Evolutionary conservation across 2,113 vertebrate genomes (phyloP).

Genomic region (Cryptoleucopteryx plumbea): DNA sequence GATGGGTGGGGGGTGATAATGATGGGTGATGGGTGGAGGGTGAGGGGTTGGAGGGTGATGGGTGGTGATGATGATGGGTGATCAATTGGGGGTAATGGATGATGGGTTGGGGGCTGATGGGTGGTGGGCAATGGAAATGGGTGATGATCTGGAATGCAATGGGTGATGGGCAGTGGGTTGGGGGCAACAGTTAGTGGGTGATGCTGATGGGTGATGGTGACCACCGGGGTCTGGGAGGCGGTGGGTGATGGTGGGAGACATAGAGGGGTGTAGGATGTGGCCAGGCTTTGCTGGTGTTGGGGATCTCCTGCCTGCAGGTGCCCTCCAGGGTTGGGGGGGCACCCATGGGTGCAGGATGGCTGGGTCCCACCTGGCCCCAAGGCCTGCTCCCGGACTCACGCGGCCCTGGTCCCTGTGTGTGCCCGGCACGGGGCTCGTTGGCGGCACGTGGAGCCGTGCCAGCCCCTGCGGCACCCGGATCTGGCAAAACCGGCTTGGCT

Average conservation of each 20-base stretch:
- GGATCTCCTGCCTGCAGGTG: not conserved
- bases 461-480: not conserved
- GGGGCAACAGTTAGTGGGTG: too few species aligned
- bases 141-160: not conserved
- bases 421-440: not conserved
- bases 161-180: too few species aligned
- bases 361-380: not conserved
- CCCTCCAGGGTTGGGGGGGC: not conserved
- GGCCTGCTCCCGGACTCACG: accelerated
- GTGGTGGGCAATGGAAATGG: not conserved
- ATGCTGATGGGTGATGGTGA: not conserved
- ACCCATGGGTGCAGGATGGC: not conserved
- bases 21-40: too few species aligned
- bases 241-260: not conserved
- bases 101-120: not conserved
- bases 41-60: too few species aligned
- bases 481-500: not conserved
- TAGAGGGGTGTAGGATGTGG: not conserved
- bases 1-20: too few species aligned
- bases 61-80: not conserved
- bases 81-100: not conserved
- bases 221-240: too few species aligned
- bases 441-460: not conserved
- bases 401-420: not conserved
- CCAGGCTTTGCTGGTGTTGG: not conserved